Conservation (phyloP, 2,797 vertebrate genomes). For the Oreochromis mossambicus region DNA sequence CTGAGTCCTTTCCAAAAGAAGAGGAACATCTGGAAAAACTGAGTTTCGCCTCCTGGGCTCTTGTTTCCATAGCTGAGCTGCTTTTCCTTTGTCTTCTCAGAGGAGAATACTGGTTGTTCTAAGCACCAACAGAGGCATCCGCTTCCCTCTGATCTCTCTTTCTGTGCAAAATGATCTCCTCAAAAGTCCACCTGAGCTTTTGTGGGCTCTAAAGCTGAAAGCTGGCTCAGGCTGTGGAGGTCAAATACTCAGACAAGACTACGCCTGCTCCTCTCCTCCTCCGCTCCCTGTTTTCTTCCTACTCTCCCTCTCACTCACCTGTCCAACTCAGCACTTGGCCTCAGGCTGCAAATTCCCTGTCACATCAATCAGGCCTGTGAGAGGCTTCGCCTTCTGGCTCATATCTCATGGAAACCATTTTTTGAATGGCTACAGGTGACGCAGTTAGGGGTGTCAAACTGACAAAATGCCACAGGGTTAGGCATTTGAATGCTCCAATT, state of each 20-base stretch:
- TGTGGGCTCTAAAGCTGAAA: neutral
- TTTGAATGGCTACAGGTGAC: neutral
- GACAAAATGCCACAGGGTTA: neutral
- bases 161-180: neutral
- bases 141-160: neutral
- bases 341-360: conserved; percentile 34
- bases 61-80: conserved; percentile 16
- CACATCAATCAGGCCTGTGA: conserved; percentile 36
- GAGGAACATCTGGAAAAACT: conserved; percentile 68
- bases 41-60: conserved; percentile 2
- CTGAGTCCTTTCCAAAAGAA: conserved; percentile 36
- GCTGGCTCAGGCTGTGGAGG: neutral
- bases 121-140: neutral
- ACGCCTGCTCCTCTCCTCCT: conserved; percentile 13
- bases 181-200: neutral
- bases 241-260: conserved; percentile 48
- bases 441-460: neutral
- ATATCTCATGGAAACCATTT: neutral
- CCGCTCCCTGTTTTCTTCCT: neutral
- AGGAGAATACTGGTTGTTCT: neutral
- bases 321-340: conserved; percentile 40
- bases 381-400: neutral
- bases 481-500: neutral
- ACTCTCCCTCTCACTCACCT: conserved; percentile 33
- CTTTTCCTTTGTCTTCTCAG: conserved; percentile 40